These are phyloP conservation scores for Psittacula cyanocephala DNA, from an alignment of 2,113 vertebrate genomes.

Conservation along the genomic window DNA sequence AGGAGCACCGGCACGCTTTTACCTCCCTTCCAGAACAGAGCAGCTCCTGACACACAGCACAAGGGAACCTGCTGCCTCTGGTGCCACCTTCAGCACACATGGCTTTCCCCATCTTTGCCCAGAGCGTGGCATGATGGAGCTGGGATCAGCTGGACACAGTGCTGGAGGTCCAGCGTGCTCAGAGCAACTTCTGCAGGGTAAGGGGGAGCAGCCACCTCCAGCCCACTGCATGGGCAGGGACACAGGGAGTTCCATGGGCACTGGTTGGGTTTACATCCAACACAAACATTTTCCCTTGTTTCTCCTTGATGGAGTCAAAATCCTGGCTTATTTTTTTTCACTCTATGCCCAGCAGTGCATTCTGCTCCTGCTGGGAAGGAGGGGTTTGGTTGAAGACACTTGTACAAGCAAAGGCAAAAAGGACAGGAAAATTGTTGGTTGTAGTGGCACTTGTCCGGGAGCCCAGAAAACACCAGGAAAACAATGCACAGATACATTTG, in stretches of 20 bases:
- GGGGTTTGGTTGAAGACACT: not conserved
- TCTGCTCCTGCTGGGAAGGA: not conserved
- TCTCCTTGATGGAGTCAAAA: not conserved
- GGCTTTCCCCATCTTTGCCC: not conserved
- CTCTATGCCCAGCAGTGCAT: not conserved
- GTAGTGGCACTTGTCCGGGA: not conserved
- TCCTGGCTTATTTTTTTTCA: not conserved
- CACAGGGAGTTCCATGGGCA: not conserved
- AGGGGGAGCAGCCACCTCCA: accelerated
- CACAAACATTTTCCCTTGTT: not conserved
- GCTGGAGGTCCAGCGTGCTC: not conserved
- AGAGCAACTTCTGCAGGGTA: not conserved
- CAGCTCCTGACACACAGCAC: not conserved
- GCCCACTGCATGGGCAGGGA: accelerated
- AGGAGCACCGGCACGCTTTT: not conserved
- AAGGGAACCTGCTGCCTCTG: not conserved
- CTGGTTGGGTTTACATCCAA: not conserved
- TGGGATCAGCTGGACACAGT: not conserved
- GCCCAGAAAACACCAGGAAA: not conserved
- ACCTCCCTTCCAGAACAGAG: not conserved
- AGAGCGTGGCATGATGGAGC: not conserved
- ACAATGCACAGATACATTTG: not conserved
- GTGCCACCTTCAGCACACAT: not conserved
- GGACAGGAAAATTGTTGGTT: not conserved
- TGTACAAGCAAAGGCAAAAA: not conserved